These are phyloP conservation scores for Hyposoter didymator DNA, from an alignment of 2,888 invertebrate species.

Conservation along the genomic window DNA sequence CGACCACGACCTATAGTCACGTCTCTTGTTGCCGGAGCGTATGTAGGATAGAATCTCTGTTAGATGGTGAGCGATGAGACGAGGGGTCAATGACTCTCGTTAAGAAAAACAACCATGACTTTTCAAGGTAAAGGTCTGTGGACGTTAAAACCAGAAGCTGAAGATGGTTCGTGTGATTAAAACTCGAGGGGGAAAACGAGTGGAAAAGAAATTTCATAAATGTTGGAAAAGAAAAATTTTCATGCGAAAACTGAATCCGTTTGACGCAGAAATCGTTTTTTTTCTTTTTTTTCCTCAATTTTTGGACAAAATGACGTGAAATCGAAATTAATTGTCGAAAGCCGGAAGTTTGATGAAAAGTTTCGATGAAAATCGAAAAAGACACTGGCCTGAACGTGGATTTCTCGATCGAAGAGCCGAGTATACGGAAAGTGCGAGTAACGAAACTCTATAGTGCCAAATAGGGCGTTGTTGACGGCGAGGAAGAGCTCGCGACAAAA, in stretches of 20 bases:
- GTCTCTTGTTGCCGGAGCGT: constrained; percentile 40
- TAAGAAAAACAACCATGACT: constrained; percentile 50
- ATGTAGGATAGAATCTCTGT: constrained; percentile 45
- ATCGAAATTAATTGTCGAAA: not conserved
- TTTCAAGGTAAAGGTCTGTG: constrained; percentile 41
- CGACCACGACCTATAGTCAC: constrained; percentile 59
- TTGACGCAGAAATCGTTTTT: too few species aligned
- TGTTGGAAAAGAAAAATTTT: not conserved
- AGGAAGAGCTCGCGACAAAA: constrained; percentile 71
- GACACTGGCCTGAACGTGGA: constrained; percentile 20
- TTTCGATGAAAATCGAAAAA: constrained; percentile 17
- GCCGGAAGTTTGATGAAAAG: not conserved
- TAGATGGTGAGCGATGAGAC: constrained; percentile 31
- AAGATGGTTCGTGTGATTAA: not conserved
- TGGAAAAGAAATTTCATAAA: not conserved
- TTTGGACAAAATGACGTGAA: not conserved
- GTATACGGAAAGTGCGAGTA: constrained; percentile 80
- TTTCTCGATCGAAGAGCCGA: constrained; percentile 25
- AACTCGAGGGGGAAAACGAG: not conserved
- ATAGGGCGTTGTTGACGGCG: constrained; percentile 73
- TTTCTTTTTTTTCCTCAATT: not conserved
- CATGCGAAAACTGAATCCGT: not conserved
- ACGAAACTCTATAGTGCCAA: constrained; percentile 77
- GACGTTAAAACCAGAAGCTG: not conserved
- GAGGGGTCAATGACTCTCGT: constrained; percentile 58